Percentiles rank a stretch among this genome's conserved stretches.
These are phyloP conservation scores for Cynaeus angustus DNA, from an alignment of 2,888 invertebrate species.

Conservation along the genomic window DNA sequence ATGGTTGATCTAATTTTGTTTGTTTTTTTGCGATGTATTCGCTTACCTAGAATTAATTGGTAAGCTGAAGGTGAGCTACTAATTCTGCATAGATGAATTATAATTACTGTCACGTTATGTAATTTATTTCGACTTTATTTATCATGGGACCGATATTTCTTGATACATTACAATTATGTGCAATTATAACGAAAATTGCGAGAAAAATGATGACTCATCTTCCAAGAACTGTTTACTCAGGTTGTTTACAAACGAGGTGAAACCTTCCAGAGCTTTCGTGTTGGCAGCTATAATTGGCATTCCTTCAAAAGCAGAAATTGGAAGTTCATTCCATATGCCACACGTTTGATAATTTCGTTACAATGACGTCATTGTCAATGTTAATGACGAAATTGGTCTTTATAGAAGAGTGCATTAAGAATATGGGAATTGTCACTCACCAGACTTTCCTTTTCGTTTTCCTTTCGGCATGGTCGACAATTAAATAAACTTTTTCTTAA, in stretches of 20 bases:
- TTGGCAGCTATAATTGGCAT: background rate
- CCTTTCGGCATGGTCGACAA: slow-evolving; percentile 82
- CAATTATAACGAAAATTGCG: background rate
- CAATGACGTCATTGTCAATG: slow-evolving; percentile 16
- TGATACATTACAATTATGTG: slow-evolving; percentile 5
- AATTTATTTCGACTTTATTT: background rate
- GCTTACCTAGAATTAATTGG: background rate
- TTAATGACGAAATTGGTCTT: slow-evolving; percentile 28
- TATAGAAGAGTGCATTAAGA: slow-evolving; percentile 15
- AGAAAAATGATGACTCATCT: slow-evolving; percentile 7
- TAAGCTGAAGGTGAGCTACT: background rate
- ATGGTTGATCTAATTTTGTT: too few species aligned
- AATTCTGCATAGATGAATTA: slow-evolving; percentile 2
- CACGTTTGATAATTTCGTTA: slow-evolving; percentile 34
- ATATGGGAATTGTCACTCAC: slow-evolving; percentile 71
- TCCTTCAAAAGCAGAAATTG: slow-evolving; percentile 9
- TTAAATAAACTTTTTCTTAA: slow-evolving; percentile 67
- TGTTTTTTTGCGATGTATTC: background rate
- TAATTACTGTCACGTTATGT: slow-evolving; percentile 4
- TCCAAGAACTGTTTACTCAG: background rate
- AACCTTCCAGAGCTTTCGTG: background rate
- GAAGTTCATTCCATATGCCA: slow-evolving; percentile 28
- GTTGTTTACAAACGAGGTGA: slow-evolving; percentile 15
- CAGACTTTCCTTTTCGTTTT: slow-evolving; percentile 83
- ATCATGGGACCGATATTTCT: background rate